Evolutionary conservation across 2,888 invertebrate genomes (phyloP), one percentile per base, ranked within the genome.

Genomic region (Zonitis immaculata): DNA sequence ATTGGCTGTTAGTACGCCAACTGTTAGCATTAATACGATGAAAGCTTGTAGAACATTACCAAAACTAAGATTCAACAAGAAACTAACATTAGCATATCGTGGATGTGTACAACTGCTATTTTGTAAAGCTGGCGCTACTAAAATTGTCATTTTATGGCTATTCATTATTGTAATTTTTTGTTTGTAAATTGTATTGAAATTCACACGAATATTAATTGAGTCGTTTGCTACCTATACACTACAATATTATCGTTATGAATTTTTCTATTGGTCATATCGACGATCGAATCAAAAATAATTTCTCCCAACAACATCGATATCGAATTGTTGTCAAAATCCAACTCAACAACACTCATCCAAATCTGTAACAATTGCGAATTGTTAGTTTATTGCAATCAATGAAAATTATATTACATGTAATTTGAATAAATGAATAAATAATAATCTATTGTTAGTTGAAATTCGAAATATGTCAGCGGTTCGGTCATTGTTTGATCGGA

Each of bases 61-160:
- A 48, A 86, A 80, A 32, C 85, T 84, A 49, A 87, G 79, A 55
- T 82, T 80, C 1, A 82, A 77, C 9, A 85, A 79, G 44, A 87
- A 81, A 72, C 84, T 86, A 57, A 84, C 82, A 66, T 82, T 82
- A 22, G 70, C 73, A 65, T 80, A 80, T 51, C 82, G 79, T 58
- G 87, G 84, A 72, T 88, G 83, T 76, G 87, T 85, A 75, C 91
- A 91, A 66, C 90, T 91, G 75, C 87, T 89, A 78, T 91, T 91
- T 74, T 87, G 85, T 51, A 91, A 80, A 64, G 86, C 84, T 60
- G 91, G 91, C 72, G 91, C 87, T 71, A 87, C 82, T 70, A 91
- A 81, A 76, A 87, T 82, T 72, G 87, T 85, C 75, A 82, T 82
- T 76, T 85, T 85, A 77, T 74, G 73, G 8, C 18, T 35, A 35